phyloP scores from a whole-genome alignment of 2,797 vertebrate genomes.

The Toxotes lorentzi region DNA sequence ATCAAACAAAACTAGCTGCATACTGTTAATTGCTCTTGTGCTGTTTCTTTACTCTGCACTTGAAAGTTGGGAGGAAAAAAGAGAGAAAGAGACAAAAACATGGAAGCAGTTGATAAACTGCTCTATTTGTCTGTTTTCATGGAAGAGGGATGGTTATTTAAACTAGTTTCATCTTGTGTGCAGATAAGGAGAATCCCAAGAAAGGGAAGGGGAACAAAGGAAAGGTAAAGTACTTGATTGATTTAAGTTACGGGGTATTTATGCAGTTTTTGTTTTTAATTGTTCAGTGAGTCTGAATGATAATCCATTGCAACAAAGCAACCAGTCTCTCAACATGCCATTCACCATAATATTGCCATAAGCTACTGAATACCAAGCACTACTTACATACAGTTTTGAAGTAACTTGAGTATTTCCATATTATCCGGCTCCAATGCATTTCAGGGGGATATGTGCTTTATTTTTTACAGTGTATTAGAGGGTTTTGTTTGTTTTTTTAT shows the following conservation, averaged over 20 bases:
- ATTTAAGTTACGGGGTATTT: neutral
- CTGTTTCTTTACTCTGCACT: neutral
- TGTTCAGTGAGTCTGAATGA: neutral
- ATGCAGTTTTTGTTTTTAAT: neutral
- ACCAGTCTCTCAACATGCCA: neutral
- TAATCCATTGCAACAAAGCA: neutral
- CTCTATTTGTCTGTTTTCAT: neutral
- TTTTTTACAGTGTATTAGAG: no score
- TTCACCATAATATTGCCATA: neutral
- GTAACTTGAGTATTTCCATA: neutral
- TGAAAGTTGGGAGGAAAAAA: neutral
- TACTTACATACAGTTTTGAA: neutral
- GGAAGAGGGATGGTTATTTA: neutral
- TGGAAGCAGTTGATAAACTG: neutral
- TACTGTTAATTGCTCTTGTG: neutral
- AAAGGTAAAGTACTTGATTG: slow-evolving; percentile 64
- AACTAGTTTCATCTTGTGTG: slow-evolving; percentile 27
- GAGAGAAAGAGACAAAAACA: neutral
- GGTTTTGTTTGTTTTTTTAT: no score
- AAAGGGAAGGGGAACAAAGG: slow-evolving; percentile 63
- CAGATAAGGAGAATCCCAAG: slow-evolving; percentile 75
- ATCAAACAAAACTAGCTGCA: neutral
- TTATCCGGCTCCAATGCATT: neutral
- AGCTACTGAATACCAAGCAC: neutral
- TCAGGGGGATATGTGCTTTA: neutral